phyloP scores from a whole-genome alignment of 2,113 vertebrate genomes.

The Petaurus breviceps region DNA sequence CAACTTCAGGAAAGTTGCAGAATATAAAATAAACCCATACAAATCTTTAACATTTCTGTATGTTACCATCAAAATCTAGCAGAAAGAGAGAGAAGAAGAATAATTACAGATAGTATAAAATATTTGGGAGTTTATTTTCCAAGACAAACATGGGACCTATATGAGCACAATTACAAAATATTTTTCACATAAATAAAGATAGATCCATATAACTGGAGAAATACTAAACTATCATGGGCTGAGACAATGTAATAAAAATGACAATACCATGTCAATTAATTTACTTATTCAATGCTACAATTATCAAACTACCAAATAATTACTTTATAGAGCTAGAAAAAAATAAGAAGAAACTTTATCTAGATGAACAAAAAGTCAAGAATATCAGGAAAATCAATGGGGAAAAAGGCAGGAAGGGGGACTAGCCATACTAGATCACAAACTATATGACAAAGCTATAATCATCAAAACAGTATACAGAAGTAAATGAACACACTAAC shows the following conservation, averaged over 20 bases:
- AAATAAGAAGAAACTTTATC: background rate
- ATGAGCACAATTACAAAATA: background rate
- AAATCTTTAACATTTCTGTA: background rate
- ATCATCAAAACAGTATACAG: background rate
- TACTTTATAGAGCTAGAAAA: background rate
- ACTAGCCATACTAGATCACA: background rate
- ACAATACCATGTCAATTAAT: background rate
- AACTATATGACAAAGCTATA: background rate
- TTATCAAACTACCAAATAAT: background rate
- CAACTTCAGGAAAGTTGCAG: background rate
- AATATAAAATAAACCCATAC: background rate
- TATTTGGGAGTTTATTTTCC: background rate
- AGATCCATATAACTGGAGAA: background rate
- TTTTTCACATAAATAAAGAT: background rate
- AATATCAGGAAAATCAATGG: background rate
- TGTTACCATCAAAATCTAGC: background rate
- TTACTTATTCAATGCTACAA: background rate
- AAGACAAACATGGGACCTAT: background rate
- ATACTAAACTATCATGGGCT: background rate
- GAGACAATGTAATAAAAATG: background rate
- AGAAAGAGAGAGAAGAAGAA: background rate
- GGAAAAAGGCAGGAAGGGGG: background rate
- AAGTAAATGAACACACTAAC: background rate
- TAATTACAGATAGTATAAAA: background rate
- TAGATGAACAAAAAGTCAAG: background rate